Evolutionary conservation across 2,888 invertebrate genomes (phyloP).

Genomic region (Cacoxenus indagator): DNA sequence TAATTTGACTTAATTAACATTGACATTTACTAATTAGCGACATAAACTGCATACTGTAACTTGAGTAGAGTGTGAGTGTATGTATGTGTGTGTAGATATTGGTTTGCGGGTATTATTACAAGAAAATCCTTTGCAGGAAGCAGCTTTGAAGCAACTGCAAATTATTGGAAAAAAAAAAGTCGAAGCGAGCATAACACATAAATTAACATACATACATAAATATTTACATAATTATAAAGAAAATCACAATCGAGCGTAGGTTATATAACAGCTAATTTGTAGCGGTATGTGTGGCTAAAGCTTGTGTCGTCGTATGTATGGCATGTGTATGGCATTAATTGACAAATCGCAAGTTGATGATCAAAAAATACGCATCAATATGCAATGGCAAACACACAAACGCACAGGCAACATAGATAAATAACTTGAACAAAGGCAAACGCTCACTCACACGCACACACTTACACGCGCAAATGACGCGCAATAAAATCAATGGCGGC

Average conservation of each 20-base stretch:
- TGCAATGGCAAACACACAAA: slow-evolving; percentile 6
- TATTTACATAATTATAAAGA: too few relatives aligned
- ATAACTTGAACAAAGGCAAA: slow-evolving; percentile 2
- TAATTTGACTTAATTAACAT: slow-evolving; percentile 50
- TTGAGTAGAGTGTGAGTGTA: background rate
- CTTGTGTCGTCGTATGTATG: slow-evolving; percentile 23
- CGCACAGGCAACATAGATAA: background rate
- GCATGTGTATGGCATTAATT: slow-evolving; percentile 55
- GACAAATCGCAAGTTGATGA: slow-evolving; percentile 39
- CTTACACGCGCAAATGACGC: slow-evolving; percentile 31
- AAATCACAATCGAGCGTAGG: background rate
- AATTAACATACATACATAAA: too few relatives aligned
- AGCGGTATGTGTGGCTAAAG: background rate
- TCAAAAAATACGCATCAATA: slow-evolving; percentile 24
- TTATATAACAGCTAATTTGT: background rate
- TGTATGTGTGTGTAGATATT: background rate
- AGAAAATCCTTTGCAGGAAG: background rate
- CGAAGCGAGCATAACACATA: too few relatives aligned
- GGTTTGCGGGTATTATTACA: slow-evolving; percentile 32
- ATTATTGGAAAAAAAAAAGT: too few relatives aligned
- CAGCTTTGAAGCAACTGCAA: background rate
- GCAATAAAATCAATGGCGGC: slow-evolving; percentile 55
- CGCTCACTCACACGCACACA: slow-evolving; percentile 24
- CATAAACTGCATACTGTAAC: slow-evolving; percentile 35
- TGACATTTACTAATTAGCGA: slow-evolving; percentile 51